Evolutionary conservation across 2,888 invertebrate genomes (phyloP), one percentile per base, ranked within the genome.

Genomic region (Pheosia gnoma): DNA sequence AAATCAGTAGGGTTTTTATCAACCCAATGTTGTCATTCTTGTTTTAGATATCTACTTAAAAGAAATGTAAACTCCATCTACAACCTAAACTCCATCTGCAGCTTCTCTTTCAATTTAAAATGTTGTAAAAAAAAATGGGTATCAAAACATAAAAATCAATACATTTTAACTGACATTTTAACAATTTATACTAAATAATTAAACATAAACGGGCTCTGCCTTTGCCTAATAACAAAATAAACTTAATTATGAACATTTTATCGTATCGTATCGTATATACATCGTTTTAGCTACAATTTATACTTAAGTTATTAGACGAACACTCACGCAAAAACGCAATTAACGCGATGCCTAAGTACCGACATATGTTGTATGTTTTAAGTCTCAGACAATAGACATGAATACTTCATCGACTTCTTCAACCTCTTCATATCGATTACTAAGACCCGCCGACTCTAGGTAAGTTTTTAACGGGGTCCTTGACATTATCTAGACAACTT

Each of bases 401-500:
- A 58, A 43, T 62, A 61, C 62, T 59, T 57, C 62, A 51, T 10
- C 9, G 67, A 55, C 60, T 52, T 67, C 76, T 25, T 66, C 73
- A 71, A 72, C 75, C 69, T 75, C 74, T 71, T 63, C 61, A 52
- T 71, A 69, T 68, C 68, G 67, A 78, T 70, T 69, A 69, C 65
- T 52, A 61, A 58, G 67, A 66, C 62, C 67, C 62, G 55, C 49
- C 13, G 53, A 57, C 57, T 66, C 72, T 66, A 69, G 58, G 67
- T 65, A 70, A 68, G 55, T 55, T 55, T 11, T 65, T 66, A 67
- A 60, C 67, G 49, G 61, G 58, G 67, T 77, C 81, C 82, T 83
- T 83, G 83, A 80, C 83, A 83, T 81, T 82, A 72, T 73, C 47
- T 25, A 74, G 74, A 77, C 77, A 72, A 78, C 80, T 81, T 82